Percentiles rank a stretch among this genome's conserved stretches.
Conservation (phyloP, 1,140 invertebrate genomes). For the Aradophagus sp. region DNA sequence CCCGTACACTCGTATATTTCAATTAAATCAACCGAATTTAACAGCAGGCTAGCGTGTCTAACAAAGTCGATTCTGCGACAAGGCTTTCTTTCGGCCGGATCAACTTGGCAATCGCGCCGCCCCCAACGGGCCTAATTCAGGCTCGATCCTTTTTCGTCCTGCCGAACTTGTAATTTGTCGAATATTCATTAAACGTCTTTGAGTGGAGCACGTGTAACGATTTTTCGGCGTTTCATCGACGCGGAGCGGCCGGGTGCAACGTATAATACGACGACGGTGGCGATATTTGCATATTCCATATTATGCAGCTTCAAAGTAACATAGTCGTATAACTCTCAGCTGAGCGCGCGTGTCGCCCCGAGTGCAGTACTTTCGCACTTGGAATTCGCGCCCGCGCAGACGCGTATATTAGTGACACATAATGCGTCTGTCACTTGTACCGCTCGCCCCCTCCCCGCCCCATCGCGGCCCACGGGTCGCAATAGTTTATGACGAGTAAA, state of each 20-base stretch:
- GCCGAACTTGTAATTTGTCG: constrained; percentile 27
- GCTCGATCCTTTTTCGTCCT: not conserved
- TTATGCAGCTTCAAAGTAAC: constrained; percentile 57
- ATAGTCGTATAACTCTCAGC: constrained; percentile 53
- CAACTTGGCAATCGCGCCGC: too few species aligned
- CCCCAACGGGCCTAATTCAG: too few species aligned
- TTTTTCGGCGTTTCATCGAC: constrained; percentile 50
- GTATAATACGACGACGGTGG: constrained; percentile 40
- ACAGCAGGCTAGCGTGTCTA: too few species aligned
- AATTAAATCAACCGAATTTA: too few species aligned
- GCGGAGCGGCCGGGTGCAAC: constrained; percentile 45
- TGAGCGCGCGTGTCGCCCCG: constrained; percentile 49
- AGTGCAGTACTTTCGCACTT: constrained; percentile 53
- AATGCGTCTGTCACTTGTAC: constrained; percentile 46
- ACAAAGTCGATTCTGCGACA: too few species aligned
- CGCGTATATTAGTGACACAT: constrained; percentile 55
- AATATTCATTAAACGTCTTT: constrained; percentile 36
- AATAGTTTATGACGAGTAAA: constrained; percentile 53
- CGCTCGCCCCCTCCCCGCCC: constrained; percentile 20
- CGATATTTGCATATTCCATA: constrained; percentile 58
- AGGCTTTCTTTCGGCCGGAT: too few species aligned
- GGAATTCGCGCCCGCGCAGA: constrained; percentile 51
- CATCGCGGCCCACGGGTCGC: constrained; percentile 30
- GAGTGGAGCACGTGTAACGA: constrained; percentile 30
- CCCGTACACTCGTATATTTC: too few species aligned